Evolutionary conservation across 2,113 vertebrate species (phyloP).

Genomic region (Isichthys henryi): DNA sequence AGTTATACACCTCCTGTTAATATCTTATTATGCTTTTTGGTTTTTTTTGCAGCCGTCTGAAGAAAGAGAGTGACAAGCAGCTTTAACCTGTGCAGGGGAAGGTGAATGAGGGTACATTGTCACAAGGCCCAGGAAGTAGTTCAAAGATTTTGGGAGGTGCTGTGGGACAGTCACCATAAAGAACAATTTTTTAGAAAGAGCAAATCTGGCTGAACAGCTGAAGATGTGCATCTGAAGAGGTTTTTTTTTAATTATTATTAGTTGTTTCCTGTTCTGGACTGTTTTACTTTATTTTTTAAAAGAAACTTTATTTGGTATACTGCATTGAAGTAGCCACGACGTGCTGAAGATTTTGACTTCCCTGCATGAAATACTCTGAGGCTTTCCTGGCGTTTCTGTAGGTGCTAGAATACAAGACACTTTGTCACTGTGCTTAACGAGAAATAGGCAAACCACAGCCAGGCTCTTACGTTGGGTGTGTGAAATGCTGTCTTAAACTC

Average conservation of each 20-base stretch:
- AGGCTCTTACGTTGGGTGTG: constrained; percentile 67
- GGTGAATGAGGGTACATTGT: constrained; percentile 51
- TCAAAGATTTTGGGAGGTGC: constrained; percentile 63
- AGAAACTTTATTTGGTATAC: constrained; percentile 70
- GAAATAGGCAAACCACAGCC: constrained; percentile 60
- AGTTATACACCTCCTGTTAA: background rate
- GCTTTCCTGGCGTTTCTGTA: constrained; percentile 75
- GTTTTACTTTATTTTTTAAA: constrained; percentile 31
- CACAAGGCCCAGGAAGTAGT: constrained; percentile 48
- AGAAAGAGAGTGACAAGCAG: constrained; percentile 99
- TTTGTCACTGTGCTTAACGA: constrained; percentile 77
- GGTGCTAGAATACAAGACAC: constrained; percentile 87
- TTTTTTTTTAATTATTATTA: constrained; percentile 41
- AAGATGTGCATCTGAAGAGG: constrained; percentile 73
- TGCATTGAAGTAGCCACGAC: constrained; percentile 72
- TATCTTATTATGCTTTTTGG: background rate
- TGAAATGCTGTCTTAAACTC: constrained; percentile 80
- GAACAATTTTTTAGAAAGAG: constrained; percentile 55
- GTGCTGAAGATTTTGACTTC: constrained; percentile 72
- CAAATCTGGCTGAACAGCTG: constrained; percentile 58
- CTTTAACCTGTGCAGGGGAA: constrained; percentile 75
- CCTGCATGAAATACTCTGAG: constrained; percentile 84
- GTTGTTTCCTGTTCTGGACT: constrained; percentile 43
- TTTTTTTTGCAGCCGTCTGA: constrained; percentile 81
- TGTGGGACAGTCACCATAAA: constrained; percentile 36